Conservation (phyloP, 2,113 vertebrate species). For the Cheilinus undulatus region DNA sequence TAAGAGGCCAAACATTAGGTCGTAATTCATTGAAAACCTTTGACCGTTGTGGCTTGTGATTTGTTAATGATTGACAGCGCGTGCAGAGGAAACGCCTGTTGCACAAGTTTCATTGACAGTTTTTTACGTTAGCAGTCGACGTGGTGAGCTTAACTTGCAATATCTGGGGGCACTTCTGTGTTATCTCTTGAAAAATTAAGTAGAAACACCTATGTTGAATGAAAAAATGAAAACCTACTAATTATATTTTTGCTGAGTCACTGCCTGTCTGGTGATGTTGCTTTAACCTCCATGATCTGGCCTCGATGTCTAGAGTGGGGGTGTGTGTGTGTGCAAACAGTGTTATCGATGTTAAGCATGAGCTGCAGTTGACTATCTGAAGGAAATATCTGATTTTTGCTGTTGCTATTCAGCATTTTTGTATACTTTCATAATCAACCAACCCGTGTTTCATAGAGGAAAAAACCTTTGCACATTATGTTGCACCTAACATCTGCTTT, state of each 20-base stretch:
- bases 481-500: too few species aligned
- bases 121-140: not conserved
- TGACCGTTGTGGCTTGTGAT: not conserved
- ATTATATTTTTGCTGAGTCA: slow-evolving; percentile 73
- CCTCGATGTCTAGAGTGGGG: not conserved
- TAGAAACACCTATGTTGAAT: not conserved
- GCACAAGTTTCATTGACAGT: not conserved
- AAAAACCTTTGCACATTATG: too few species aligned
- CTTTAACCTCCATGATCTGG: not conserved
- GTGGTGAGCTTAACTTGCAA: too few species aligned
- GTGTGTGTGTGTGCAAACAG: not conserved
- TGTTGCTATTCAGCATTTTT: too few species aligned
- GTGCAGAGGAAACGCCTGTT: slow-evolving; percentile 37
- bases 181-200: not conserved
- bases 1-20: not conserved
- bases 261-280: not conserved
- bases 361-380: not conserved
- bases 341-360: not conserved
- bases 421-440: too few species aligned
- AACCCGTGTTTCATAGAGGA: too few species aligned
- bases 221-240: not conserved
- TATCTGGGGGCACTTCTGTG: not conserved
- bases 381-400: not conserved
- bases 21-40: slow-evolving; percentile 34
- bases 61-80: slow-evolving; percentile 22